Percentiles rank a stretch among this genome's conserved stretches.
phyloP scores from a whole-genome alignment of 92 coral and sea anemone species.

The Zoanthus gigantus region DNA sequence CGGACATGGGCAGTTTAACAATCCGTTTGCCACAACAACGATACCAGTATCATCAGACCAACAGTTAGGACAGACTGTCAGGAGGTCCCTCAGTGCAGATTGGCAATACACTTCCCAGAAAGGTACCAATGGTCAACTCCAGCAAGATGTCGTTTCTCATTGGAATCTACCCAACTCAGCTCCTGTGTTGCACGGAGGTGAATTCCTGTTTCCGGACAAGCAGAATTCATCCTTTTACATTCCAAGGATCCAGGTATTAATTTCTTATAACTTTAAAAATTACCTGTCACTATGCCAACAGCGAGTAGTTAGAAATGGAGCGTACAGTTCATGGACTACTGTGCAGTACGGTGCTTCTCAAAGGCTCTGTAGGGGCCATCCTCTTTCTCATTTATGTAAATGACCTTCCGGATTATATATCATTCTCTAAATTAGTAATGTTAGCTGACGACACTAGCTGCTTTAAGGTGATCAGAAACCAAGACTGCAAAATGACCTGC shows the following conservation, averaged over 20 bases:
- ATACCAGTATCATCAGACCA: conserved; percentile 2
- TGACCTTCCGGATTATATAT: too few relatives aligned
- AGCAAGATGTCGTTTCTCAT: background rate
- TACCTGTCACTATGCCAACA: background rate
- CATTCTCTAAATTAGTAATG: too few relatives aligned
- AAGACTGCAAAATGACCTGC: too few relatives aligned
- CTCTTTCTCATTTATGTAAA: too few relatives aligned
- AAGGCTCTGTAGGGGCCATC: too few relatives aligned
- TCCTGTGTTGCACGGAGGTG: conserved; percentile 56
- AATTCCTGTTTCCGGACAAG: conserved; percentile 60
- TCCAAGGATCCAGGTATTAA: conserved; percentile 70
- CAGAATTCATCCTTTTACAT: conserved; percentile 68
- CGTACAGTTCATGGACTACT: too few relatives aligned
- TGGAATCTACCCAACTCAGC: conserved; percentile 63
- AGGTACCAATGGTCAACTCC: background rate
- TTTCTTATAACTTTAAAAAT: background rate
- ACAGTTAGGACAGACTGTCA: conserved; percentile 19
- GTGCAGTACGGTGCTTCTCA: too few relatives aligned
- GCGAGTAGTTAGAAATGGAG: background rate
- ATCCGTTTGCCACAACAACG: conserved; percentile 15
- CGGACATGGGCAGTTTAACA: background rate
- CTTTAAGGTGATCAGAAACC: too few relatives aligned
- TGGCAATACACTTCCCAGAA: background rate
- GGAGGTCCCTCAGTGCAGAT: conserved; percentile 59
- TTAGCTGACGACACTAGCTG: too few relatives aligned